These are phyloP conservation scores for Zoroaster sp. DNA, from an alignment of 53 echinoderm and acorn worm genomes.

Conservation along the genomic window DNA sequence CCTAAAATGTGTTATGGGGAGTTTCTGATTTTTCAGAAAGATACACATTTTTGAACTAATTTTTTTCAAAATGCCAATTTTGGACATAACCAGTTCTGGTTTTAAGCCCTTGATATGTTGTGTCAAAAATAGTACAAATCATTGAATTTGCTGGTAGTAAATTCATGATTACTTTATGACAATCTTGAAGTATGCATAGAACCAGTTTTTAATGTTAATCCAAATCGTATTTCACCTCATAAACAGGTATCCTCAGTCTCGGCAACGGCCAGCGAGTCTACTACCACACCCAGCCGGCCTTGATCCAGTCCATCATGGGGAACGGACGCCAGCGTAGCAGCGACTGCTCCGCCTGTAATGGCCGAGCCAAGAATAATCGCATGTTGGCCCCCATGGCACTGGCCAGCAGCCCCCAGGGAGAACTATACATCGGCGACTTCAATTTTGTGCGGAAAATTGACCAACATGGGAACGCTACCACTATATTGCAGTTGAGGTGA, in stretches of 20 bases:
- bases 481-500: constrained; percentile 79
- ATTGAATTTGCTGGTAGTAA: too few relatives aligned
- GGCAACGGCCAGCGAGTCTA: constrained; percentile 79
- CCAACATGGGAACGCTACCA: constrained; percentile 83
- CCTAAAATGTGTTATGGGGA: too few relatives aligned
- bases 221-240: neutral
- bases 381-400: constrained; percentile 91
- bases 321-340: constrained; percentile 75
- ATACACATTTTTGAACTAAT: too few relatives aligned
- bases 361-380: constrained; percentile 80
- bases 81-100: too few relatives aligned
- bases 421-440: constrained; percentile 87
- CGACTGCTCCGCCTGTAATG: constrained; percentile 80
- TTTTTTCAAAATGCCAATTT: too few relatives aligned
- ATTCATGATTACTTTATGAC: too few relatives aligned
- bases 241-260: constrained; percentile 71
- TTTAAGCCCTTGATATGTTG: too few relatives aligned
- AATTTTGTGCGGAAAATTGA: constrained; percentile 81
- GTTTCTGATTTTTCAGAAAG: too few relatives aligned
- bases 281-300: constrained; percentile 66
- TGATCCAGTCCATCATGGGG: constrained; percentile 90
- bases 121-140: too few relatives aligned
- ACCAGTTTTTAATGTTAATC: too few relatives aligned
- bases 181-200: too few relatives aligned
- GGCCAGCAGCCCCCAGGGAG: constrained; percentile 78